These are phyloP conservation scores for Trichomycterus rosablanca DNA, from an alignment of 2,113 vertebrate genomes.

Conservation along the genomic window DNA sequence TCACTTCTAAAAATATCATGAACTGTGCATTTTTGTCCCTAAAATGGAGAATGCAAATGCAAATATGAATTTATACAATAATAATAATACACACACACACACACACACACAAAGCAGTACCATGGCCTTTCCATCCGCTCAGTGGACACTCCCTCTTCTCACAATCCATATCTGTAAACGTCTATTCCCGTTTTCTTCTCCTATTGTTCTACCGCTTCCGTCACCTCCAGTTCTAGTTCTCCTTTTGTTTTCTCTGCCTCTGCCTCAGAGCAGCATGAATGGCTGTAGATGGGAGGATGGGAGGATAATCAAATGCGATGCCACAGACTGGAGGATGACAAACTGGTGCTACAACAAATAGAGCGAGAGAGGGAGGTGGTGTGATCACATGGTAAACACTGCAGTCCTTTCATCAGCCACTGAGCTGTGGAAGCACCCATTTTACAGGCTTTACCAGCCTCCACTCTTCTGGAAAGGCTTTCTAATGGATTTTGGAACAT, in stretches of 20 bases:
- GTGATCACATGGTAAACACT: constrained; percentile 76
- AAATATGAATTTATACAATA: background rate
- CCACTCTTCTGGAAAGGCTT: background rate
- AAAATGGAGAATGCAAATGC: too few species aligned
- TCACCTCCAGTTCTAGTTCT: constrained; percentile 45
- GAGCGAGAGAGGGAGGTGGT: constrained; percentile 25
- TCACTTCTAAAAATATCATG: background rate
- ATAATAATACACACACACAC: background rate
- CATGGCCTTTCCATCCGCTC: constrained; percentile 97
- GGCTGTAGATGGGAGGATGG: constrained; percentile 47
- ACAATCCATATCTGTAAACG: constrained; percentile 80
- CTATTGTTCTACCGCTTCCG: constrained; percentile 23
- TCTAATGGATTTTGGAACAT: too few species aligned
- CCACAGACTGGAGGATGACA: constrained; percentile 52
- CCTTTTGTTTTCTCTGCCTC: constrained; percentile 52
- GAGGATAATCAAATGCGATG: constrained; percentile 60
- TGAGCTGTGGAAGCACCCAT: constrained; percentile 45
- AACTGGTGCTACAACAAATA: constrained; percentile 54
- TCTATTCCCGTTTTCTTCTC: constrained; percentile 49
- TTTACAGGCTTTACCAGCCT: constrained; percentile 12
- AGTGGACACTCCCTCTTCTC: constrained; percentile 92
- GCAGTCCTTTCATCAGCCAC: constrained; percentile 70
- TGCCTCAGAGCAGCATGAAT: constrained; percentile 72
- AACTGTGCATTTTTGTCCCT: too few species aligned
- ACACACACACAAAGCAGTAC: constrained; percentile 63